Base-by-base conservation (phyloP, 1,140 invertebrate species). In the Habropoda laboriosa region DNA sequence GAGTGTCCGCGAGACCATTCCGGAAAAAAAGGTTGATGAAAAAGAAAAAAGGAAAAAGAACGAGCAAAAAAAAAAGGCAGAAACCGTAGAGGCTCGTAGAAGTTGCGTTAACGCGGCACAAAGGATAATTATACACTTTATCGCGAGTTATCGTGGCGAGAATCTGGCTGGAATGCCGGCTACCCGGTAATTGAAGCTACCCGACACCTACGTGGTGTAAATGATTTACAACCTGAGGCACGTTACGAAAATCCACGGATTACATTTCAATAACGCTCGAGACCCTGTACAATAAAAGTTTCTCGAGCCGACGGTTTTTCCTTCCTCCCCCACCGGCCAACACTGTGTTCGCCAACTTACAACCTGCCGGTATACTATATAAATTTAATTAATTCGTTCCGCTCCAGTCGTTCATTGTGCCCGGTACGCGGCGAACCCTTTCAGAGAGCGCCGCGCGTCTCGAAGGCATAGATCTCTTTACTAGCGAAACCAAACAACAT, bases 311-410 rank as follows among this genome's bases (percentile, higher is more conserved):
- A n/a, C 42, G 38, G 47, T 53, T 30, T 27, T 10, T 8, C 32
- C 35, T 16, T 30, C 27, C 18, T 30, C 21, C 2, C 27, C 2
- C n/a, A n/a, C n/a, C n/a, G n/a, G n/a, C n/a, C n/a, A n/a, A n/a
- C n/a, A n/a, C n/a, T n/a, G n/a, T n/a, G 12, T 16, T 24, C 27
- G 38, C 38, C 27, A 7, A 5, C 61, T 64, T 27, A n/a, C 40
- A 16, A 61, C n/a, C 30, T 27, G n/a, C 0, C 45, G 42, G 57
- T 27, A 24, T n/a, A n/a, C n/a, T n/a, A n/a, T 57, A 42, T 42
- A 53, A 76, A 76, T 76, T 53, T 66, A 76, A 76, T 76, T 76
- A 76, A 57, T 67, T 27, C 61, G 45, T 45, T 49, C 57, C 45
- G 45, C n/a, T 42, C 21, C n/a, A 12, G 8, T 13, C 51, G 68